Evolutionary conservation across 2,888 invertebrate genomes (phyloP), one percentile per base, ranked within the genome.

Genomic region (Brachylomia viminalis): DNA sequence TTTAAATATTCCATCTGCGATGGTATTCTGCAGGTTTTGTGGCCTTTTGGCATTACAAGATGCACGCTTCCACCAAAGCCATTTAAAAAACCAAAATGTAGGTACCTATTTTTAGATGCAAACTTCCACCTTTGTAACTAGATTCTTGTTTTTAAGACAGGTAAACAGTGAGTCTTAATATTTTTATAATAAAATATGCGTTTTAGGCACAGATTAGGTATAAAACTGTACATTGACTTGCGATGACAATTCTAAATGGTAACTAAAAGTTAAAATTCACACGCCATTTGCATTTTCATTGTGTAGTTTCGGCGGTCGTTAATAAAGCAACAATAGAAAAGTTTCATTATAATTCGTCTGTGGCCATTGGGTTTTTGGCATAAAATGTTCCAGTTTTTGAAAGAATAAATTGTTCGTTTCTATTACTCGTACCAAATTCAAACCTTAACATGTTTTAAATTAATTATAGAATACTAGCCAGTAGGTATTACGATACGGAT

Each of bases 211-310:
- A 64, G 54, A 64, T 81, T 83, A 82, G 86, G 81, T 77, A 82
- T 74, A 71, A 45, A 71, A 72, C 75, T 82, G 86, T 87, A 76
- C 85, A 80, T 82, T 88, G 88, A 87, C 87, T 78, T 76, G 72
- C 76, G 66, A 81, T 86, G 85, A 83, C 83, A 80, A 77, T 88
- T 72, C 58, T 56, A 80, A 85, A 84, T 82, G 38, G 66, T 76
- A 75, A 75, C 65, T 75, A 68, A 78, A 76, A 80, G 64, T 84
- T 77, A 79, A 82, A 86, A 88, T 85, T 87, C 87, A 83, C 80
- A 88, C 81, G 72, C 42, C 58, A 77, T 87, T 88, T 86, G 80
- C 85, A 80, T 87, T 80, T 72, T 71, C 77, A 83, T 87, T 87
- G 83, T 83, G 59, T 83, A 52, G 72, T 81, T 78, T 78, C 64